Evolutionary conservation across 2,888 invertebrate species (phyloP).

Genomic region (Stenodema calcarata): DNA sequence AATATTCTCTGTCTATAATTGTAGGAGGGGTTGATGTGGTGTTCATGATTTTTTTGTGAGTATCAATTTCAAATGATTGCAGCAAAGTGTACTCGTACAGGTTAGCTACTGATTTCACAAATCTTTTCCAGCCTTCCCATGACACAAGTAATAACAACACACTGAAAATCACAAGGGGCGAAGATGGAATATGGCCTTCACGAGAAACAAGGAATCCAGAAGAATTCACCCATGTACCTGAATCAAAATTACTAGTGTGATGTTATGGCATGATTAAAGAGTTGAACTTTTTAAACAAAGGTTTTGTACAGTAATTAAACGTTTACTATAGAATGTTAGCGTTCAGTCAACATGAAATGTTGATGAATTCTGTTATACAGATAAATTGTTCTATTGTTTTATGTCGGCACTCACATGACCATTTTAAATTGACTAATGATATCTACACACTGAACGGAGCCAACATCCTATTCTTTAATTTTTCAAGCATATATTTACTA

Average conservation of each 20-base stretch:
- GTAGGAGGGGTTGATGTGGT: too few species aligned
- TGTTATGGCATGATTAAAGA: too few species aligned
- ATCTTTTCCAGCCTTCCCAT: background rate
- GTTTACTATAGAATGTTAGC: background rate
- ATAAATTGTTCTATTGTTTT: background rate
- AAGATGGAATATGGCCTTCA: background rate
- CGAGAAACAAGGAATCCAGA: background rate
- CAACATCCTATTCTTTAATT: too few species aligned
- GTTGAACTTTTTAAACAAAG: background rate
- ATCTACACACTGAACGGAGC: too few species aligned
- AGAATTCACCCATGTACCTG: background rate
- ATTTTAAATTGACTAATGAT: too few species aligned
- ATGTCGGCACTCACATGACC: too few species aligned
- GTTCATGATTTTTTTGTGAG: too few species aligned
- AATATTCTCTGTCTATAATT: too few species aligned
- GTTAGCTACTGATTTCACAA: too few species aligned
- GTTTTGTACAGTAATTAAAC: background rate
- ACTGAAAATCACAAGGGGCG: background rate
- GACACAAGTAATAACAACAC: constrained; percentile 5
- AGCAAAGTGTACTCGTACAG: too few species aligned
- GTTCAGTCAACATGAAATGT: background rate
- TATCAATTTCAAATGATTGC: too few species aligned
- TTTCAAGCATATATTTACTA: too few species aligned
- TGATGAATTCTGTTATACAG: background rate
- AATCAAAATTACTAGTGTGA: background rate